Percentiles rank a stretch among this genome's conserved stretches.
These are phyloP conservation scores for Copsychus sechellarum DNA, from an alignment of 2,113 vertebrate genomes.

Conservation along the genomic window DNA sequence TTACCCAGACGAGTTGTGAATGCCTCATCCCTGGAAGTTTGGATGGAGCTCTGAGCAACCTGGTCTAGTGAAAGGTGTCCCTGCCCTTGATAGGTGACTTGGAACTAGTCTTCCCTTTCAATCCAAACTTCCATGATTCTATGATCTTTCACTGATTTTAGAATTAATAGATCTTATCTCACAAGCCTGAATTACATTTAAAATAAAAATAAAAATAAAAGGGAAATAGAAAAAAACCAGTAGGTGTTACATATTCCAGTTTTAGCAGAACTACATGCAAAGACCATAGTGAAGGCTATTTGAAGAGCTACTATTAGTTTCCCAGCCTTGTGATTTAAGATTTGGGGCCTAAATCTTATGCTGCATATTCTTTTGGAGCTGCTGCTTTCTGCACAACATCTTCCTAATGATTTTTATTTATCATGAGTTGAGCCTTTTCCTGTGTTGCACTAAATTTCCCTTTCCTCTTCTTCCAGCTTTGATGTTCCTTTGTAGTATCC, in stretches of 20 bases:
- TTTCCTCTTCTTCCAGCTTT: background rate
- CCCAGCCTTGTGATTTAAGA: background rate
- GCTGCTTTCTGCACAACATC: background rate
- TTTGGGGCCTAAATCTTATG: background rate
- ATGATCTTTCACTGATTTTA: background rate
- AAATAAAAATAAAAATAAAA: background rate
- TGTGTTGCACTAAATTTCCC: background rate
- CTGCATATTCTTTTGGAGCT: background rate
- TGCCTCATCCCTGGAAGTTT: background rate
- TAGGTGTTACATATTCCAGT: background rate
- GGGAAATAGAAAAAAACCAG: background rate
- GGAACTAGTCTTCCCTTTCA: background rate
- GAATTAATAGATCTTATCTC: background rate
- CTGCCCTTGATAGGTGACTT: background rate
- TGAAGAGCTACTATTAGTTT: background rate
- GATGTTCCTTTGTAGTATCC: background rate
- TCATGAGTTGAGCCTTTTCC: background rate
- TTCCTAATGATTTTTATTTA: background rate
- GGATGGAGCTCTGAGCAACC: background rate
- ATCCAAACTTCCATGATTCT: background rate
- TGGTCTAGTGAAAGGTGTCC: background rate
- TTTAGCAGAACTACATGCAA: background rate
- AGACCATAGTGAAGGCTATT: background rate
- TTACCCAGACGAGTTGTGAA: background rate
- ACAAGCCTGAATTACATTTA: background rate